Evolutionary conservation across 2,888 invertebrate species (phyloP).

Genomic region (Nemoura dubitans): DNA sequence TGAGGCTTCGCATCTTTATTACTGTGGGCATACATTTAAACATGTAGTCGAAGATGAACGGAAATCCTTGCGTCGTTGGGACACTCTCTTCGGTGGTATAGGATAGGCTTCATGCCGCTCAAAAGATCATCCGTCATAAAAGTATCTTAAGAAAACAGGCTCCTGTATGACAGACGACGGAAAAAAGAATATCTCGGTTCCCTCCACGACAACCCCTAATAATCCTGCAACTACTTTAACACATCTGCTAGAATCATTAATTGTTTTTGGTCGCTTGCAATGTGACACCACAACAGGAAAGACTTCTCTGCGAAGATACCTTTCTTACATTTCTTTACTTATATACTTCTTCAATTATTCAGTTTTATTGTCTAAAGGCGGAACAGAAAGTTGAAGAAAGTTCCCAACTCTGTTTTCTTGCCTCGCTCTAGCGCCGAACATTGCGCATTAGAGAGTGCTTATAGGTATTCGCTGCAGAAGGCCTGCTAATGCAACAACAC

Average conservation of each 20-base stretch:
- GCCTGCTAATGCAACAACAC: neutral
- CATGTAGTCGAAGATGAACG: constrained; percentile 15
- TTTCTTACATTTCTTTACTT: constrained; percentile 36
- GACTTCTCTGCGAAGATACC: constrained; percentile 24
- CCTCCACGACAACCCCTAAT: constrained; percentile 19
- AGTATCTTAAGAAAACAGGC: constrained; percentile 19
- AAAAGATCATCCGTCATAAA: constrained; percentile 25
- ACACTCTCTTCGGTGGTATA: neutral
- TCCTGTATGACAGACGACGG: neutral
- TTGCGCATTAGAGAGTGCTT: neutral
- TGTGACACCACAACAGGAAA: constrained; percentile 26
- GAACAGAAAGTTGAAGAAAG: constrained; percentile 2
- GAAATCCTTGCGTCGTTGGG: constrained; percentile 25
- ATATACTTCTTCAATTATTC: constrained; percentile 15
- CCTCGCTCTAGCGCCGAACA: neutral
- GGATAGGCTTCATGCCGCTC: constrained; percentile 28
- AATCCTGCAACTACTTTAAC: constrained; percentile 28
- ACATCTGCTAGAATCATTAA: constrained; percentile 35
- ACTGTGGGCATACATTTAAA: constrained; percentile 26
- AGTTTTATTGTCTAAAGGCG: constrained; percentile 30
- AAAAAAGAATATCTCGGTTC: constrained; percentile 25
- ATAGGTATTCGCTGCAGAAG: neutral
- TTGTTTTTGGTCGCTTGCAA: constrained; percentile 34
- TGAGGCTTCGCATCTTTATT: neutral
- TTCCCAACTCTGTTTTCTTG: constrained; percentile 10